A percentile compares a stretch with the other conserved stretches of the same genome.
These are phyloP conservation scores for Bujurquina vittata DNA, from an alignment of 2,113 vertebrate genomes.

Conservation along the genomic window DNA sequence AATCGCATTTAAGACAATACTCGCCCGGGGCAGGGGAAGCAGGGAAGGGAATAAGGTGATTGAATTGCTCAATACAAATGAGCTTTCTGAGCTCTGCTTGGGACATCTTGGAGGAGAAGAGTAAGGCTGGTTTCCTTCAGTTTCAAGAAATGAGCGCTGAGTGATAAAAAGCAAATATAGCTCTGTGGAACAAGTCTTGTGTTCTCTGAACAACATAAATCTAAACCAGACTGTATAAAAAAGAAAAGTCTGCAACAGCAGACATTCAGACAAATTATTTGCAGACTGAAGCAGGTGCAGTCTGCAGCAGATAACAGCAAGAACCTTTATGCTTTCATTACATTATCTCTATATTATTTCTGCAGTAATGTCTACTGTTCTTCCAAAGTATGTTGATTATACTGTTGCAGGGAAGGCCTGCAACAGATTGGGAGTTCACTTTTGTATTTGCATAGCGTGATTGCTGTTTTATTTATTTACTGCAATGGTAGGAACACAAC, in stretches of 20 bases:
- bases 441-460: slow-evolving; percentile 5
- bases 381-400: not conserved
- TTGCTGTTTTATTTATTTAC: slow-evolving; percentile 17
- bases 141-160: not conserved
- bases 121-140: not conserved
- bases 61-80: slow-evolving; percentile 35
- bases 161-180: not conserved
- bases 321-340: not conserved
- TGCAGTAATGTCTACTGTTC: not conserved
- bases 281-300: not conserved
- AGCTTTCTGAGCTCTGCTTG: slow-evolving; percentile 1
- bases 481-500: slow-evolving; percentile 4
- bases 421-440: not conserved
- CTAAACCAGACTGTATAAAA: not conserved
- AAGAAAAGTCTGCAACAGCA: not conserved
- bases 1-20: not conserved
- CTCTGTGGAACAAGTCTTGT: not conserved
- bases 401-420: not conserved
- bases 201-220: not conserved
- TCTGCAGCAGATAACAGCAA: too few relatives aligned
- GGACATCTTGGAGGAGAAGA: not conserved
- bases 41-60: not conserved
- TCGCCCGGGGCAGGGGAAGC: slow-evolving; percentile 19
- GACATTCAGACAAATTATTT: not conserved
- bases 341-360: not conserved